Percentiles rank a stretch among this genome's conserved stretches.
These are phyloP conservation scores for Celastrina argiolus DNA, from an alignment of 2,888 invertebrate genomes.

Conservation along the genomic window DNA sequence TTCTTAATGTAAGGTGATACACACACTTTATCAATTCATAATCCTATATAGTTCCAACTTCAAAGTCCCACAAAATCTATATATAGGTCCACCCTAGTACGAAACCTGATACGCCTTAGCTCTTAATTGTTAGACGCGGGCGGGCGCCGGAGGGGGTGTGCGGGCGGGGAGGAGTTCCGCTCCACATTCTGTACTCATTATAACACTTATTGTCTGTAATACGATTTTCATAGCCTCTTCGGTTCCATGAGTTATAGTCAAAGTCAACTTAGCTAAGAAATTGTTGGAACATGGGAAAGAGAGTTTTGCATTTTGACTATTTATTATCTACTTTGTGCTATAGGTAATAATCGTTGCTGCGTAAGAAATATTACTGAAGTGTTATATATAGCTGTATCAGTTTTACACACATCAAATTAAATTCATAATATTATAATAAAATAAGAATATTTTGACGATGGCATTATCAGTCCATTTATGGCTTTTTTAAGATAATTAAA, in stretches of 20 bases:
- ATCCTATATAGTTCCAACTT: neutral
- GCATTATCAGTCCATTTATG: too few species aligned
- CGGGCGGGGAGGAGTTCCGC: neutral
- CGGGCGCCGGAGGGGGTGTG: neutral
- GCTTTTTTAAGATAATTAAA: too few species aligned
- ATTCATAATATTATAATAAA: too few species aligned
- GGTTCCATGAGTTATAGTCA: neutral
- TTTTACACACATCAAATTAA: too few species aligned
- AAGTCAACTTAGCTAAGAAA: neutral
- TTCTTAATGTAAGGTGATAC: too few species aligned
- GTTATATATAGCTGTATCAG: too few species aligned
- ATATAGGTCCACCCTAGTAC: neutral
- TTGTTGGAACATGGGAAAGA: neutral
- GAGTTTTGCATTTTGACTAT: too few species aligned
- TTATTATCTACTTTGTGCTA: too few species aligned
- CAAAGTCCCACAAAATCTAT: neutral
- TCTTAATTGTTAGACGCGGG: neutral
- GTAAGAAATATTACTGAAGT: too few species aligned
- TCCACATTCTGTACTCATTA: slow-evolving; percentile 16
- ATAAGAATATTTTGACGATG: too few species aligned
- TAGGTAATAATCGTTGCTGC: too few species aligned
- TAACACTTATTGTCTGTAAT: slow-evolving; percentile 15
- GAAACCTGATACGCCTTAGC: slow-evolving; percentile 11
- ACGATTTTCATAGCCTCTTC: slow-evolving; percentile 1
- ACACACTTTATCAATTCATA: neutral